Percentiles rank a stretch among this genome's conserved stretches.
Conservation (phyloP, 2,113 vertebrate species). For the Isurus oxyrinchus region DNA sequence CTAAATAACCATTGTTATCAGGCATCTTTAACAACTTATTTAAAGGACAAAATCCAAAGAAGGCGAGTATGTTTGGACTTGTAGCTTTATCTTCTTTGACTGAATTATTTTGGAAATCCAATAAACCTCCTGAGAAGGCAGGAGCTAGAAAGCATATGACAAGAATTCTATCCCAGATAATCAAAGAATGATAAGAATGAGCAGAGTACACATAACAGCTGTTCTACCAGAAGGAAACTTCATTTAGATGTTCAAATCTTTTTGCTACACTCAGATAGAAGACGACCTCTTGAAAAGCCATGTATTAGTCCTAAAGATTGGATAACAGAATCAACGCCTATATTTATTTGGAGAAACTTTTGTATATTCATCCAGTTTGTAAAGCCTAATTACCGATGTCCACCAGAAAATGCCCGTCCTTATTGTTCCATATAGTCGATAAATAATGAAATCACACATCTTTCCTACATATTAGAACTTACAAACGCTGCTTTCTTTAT, state of each 20-base stretch:
- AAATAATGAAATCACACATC: background rate
- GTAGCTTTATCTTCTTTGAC: background rate
- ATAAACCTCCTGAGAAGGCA: background rate
- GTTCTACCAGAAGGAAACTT: background rate
- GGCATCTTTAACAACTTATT: constrained; percentile 14
- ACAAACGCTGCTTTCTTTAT: background rate
- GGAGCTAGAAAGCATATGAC: background rate
- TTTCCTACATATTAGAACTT: background rate
- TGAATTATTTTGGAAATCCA: background rate
- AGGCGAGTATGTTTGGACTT: constrained; percentile 3
- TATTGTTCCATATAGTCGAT: background rate
- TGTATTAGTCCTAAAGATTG: background rate
- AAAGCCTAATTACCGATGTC: background rate
- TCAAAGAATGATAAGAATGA: background rate
- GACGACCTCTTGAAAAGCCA: background rate
- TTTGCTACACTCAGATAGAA: background rate
- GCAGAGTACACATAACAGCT: too few relatives aligned
- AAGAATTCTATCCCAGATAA: background rate
- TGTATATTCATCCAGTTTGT: background rate
- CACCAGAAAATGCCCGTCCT: background rate
- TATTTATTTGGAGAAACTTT: background rate
- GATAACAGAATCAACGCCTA: background rate
- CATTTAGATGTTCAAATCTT: background rate
- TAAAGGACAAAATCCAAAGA: background rate
- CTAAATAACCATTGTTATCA: background rate